Conservation (phyloP, 2,888 invertebrate genomes). For the Monopis laevigella region DNA sequence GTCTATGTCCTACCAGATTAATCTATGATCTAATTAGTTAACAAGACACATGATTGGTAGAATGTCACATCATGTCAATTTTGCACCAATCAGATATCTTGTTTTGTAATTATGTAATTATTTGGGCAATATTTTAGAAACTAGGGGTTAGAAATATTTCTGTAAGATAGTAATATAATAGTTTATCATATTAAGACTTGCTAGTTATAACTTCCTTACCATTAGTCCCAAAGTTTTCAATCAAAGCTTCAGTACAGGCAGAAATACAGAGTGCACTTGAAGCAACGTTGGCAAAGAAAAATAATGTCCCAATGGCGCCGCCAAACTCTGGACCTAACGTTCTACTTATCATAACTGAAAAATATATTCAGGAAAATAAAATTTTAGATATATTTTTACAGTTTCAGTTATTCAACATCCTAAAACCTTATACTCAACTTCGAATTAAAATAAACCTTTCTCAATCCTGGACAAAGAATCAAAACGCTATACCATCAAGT, state of each 20-base stretch:
- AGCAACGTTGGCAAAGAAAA: conserved; percentile 97
- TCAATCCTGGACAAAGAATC: background rate
- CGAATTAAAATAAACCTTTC: background rate
- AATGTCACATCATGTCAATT: too few relatives aligned
- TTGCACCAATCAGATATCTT: too few relatives aligned
- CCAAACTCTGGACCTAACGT: conserved; percentile 99
- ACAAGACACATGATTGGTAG: too few relatives aligned
- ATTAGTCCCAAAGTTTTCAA: conserved; percentile 85
- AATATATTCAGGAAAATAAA: background rate
- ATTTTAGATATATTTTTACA: background rate
- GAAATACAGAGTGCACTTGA: conserved; percentile 96
- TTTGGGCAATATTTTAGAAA: too few relatives aligned
- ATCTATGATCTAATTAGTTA: too few relatives aligned
- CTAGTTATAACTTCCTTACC: too few relatives aligned
- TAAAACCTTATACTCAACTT: background rate
- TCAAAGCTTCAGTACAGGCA: conserved; percentile 95
- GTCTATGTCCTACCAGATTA: too few relatives aligned
- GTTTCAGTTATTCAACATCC: background rate
- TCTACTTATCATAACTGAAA: conserved; percentile 96
- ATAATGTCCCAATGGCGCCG: conserved; percentile 96
- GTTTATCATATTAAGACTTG: too few relatives aligned
- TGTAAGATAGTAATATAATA: too few relatives aligned
- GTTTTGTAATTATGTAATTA: too few relatives aligned
- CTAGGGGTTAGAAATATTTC: too few relatives aligned
- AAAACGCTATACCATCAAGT: too few relatives aligned